A percentile compares a stretch with the other conserved stretches of the same genome.
phyloP scores from a whole-genome alignment of 2,888 invertebrate genomes.

The Tiphia femorata region DNA sequence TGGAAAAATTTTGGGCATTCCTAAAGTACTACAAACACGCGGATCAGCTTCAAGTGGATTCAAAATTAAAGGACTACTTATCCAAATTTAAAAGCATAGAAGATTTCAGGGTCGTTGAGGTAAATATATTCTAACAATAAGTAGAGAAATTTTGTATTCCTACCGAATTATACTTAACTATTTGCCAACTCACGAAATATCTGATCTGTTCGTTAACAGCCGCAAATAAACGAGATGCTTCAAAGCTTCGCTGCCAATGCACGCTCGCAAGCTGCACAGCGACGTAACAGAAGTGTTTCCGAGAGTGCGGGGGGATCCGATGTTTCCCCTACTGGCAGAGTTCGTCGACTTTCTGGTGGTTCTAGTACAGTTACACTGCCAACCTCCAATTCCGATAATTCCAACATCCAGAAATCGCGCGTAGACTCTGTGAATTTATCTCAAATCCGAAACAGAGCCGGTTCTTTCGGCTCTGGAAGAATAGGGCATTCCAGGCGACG shows the following conservation, averaged over 20 bases:
- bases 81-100: constrained; percentile 88
- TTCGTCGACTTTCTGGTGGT: constrained; percentile 65
- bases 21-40: constrained; percentile 94
- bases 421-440: constrained; percentile 52
- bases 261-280: constrained; percentile 69
- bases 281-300: constrained; percentile 77
- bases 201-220: constrained; percentile 66
- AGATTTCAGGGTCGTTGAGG: constrained; percentile 88
- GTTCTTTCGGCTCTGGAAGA: constrained; percentile 64
- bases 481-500: constrained; percentile 55
- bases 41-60: constrained; percentile 79
- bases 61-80: constrained; percentile 79
- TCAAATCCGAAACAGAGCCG: constrained; percentile 61
- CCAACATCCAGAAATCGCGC: constrained; percentile 45
- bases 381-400: constrained; percentile 33
- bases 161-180: too few relatives aligned
- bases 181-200: too few relatives aligned
- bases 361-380: constrained; percentile 60
- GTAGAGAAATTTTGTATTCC: too few relatives aligned
- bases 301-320: constrained; percentile 72
- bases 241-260: constrained; percentile 70
- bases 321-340: constrained; percentile 52
- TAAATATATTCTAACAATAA: constrained; percentile 48
- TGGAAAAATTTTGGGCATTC: constrained; percentile 99
- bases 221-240: constrained; percentile 75